phyloP scores from a whole-genome alignment of 2,797 vertebrate genomes.

The Lycodopsis pacificus region DNA sequence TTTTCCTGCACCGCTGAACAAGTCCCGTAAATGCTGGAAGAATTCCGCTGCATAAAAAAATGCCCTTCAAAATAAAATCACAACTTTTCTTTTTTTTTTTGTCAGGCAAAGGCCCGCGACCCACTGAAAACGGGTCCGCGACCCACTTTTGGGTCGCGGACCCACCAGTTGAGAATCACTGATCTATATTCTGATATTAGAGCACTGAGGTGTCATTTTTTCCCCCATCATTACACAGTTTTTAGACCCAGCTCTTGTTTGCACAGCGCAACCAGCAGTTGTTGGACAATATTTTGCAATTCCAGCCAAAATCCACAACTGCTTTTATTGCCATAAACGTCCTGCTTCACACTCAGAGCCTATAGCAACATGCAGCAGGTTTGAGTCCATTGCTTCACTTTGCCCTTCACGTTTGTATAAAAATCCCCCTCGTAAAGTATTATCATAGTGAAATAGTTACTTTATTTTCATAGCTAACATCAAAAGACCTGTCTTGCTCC shows the following conservation, averaged over 20 bases:
- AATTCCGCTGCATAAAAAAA: too few species aligned
- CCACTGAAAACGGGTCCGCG: too few species aligned
- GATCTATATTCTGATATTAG: slow-evolving; percentile 2
- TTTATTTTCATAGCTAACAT: slow-evolving; percentile 33
- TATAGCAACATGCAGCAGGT: neutral
- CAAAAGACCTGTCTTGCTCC: slow-evolving; percentile 28
- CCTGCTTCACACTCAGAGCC: slow-evolving; percentile 9
- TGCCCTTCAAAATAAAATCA: too few species aligned
- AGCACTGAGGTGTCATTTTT: neutral
- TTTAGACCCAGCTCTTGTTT: slow-evolving; percentile 42
- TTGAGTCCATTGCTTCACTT: slow-evolving; percentile 16
- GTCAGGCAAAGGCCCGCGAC: too few species aligned
- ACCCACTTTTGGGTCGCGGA: too few species aligned
- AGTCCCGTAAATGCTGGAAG: too few species aligned
- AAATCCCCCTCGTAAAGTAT: slow-evolving; percentile 1
- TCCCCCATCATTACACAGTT: neutral
- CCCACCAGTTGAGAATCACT: too few species aligned
- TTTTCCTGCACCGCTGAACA: too few species aligned
- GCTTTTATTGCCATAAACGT: slow-evolving; percentile 31
- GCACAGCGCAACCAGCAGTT: slow-evolving; percentile 18
- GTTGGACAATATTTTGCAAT: slow-evolving; percentile 25
- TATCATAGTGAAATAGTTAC: slow-evolving; percentile 10
- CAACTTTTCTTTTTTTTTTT: too few species aligned
- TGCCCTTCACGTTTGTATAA: slow-evolving; percentile 5
- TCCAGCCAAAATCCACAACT: slow-evolving; percentile 28